phyloP scores from a whole-genome alignment of 1,140 invertebrate genomes.

The Berghia stephanieae region DNA sequence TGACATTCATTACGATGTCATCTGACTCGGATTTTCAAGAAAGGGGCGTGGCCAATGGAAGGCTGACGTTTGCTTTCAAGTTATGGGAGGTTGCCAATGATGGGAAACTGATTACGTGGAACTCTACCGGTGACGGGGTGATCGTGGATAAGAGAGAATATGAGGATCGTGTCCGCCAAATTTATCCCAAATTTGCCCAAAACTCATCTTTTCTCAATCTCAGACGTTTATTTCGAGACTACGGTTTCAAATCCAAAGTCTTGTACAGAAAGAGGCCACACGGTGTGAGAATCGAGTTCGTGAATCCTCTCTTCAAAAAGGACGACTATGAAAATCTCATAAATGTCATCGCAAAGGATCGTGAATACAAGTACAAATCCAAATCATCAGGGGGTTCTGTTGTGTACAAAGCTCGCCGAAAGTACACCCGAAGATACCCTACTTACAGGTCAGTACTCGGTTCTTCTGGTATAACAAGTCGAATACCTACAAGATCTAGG shows the following conservation, averaged over 20 bases:
- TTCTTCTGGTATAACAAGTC: no score
- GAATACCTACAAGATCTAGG: no score
- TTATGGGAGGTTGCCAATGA: conserved; percentile 52
- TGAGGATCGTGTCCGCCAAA: conserved; percentile 46
- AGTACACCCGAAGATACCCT: no score
- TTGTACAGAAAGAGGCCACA: conserved; percentile 26
- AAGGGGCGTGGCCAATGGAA: no score
- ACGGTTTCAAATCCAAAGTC: conserved; percentile 49
- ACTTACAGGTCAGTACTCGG: no score
- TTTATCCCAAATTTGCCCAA: conserved; percentile 55
- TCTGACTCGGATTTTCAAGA: no score
- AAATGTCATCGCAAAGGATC: conserved; percentile 38
- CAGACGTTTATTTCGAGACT: conserved; percentile 51
- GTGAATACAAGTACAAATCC: conserved; percentile 40
- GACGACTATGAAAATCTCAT: conserved; percentile 35
- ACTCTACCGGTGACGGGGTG: conserved; percentile 38
- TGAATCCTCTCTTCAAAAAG: conserved; percentile 44
- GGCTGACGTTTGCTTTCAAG: no score
- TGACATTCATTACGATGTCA: no score
- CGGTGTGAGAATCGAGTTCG: conserved; percentile 41
- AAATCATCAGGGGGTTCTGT: no score
- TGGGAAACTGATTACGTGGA: conserved; percentile 48
- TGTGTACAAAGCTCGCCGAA: no score
- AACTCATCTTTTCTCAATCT: conserved; percentile 51
- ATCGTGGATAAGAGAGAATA: conserved; percentile 42